Evolutionary conservation across 2,888 invertebrate genomes (phyloP).

Genomic region (Cacoxenus indagator): DNA sequence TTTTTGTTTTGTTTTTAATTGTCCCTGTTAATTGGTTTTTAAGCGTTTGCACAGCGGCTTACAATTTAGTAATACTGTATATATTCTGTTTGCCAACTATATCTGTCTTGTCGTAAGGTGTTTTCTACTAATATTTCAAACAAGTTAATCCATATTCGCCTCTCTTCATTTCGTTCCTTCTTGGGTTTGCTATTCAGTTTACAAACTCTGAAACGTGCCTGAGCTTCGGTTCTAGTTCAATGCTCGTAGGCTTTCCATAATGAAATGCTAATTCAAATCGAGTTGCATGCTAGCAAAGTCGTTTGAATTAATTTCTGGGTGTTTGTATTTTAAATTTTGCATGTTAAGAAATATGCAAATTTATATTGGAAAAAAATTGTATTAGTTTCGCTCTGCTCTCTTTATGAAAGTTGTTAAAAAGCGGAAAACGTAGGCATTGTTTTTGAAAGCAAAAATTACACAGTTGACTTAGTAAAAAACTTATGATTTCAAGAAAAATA

Average conservation of each 20-base stretch:
- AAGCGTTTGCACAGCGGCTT: slow-evolving; percentile 22
- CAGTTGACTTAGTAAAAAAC: neutral
- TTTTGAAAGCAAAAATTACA: neutral
- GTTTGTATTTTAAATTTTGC: too few species aligned
- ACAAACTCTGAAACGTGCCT: neutral
- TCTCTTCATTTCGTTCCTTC: neutral
- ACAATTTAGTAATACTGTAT: neutral
- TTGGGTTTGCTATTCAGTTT: neutral
- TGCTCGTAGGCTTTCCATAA: neutral
- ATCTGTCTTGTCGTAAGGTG: neutral
- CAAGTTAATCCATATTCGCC: neutral
- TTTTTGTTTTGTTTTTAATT: slow-evolving; percentile 18
- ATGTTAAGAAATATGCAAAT: neutral
- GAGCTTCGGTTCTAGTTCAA: neutral
- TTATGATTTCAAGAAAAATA: too few species aligned
- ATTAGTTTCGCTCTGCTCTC: neutral
- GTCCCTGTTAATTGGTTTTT: slow-evolving; percentile 28
- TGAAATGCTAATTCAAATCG: slow-evolving; percentile 4
- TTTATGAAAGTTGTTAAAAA: neutral
- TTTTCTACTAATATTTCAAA: neutral
- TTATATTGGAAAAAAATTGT: neutral
- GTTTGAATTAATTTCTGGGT: neutral
- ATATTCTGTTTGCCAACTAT: neutral
- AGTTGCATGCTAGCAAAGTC: neutral
- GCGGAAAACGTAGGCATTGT: neutral